phyloP scores from a whole-genome alignment of 2,888 invertebrate genomes.

The Caenorhabditis doughertyi region DNA sequence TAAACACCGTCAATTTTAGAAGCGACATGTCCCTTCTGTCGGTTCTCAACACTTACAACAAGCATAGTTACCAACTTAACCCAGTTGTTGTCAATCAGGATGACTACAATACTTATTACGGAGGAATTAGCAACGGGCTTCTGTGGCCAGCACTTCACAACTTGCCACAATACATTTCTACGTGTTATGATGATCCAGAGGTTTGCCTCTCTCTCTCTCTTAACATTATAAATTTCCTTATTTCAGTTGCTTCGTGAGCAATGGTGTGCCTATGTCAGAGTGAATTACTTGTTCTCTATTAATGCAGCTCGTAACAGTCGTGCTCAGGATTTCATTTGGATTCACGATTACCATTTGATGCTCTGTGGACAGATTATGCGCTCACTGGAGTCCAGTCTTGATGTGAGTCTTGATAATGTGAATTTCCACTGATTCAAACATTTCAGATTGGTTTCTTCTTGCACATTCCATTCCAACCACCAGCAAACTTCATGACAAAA shows the following conservation, averaged over 20 bases:
- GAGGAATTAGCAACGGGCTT: constrained; percentile 79
- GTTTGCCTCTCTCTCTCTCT: background rate
- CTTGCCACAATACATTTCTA: constrained; percentile 77
- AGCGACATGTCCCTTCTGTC: constrained; percentile 78
- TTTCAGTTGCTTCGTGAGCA: constrained; percentile 70
- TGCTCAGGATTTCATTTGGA: constrained; percentile 80
- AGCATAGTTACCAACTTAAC: constrained; percentile 78
- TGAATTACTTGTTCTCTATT: constrained; percentile 79
- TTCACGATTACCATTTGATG: constrained; percentile 81
- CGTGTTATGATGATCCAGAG: constrained; percentile 74
- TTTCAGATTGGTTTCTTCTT: constrained; percentile 78
- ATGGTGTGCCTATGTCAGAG: constrained; percentile 79
- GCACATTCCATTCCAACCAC: constrained; percentile 80
- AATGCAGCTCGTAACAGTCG: constrained; percentile 79
- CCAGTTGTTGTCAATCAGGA: constrained; percentile 79
- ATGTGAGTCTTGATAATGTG: constrained; percentile 62
- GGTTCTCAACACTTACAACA: constrained; percentile 78
- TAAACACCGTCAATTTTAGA: constrained; percentile 50
- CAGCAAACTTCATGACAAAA: constrained; percentile 78
- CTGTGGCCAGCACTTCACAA: constrained; percentile 81
- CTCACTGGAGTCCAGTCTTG: constrained; percentile 76
- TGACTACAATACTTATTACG: constrained; percentile 79
- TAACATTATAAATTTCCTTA: background rate
- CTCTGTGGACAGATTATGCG: constrained; percentile 79
- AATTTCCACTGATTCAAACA: too few species aligned